Conservation (phyloP, 2,888 invertebrate genomes). For the Apeira syringaria region DNA sequence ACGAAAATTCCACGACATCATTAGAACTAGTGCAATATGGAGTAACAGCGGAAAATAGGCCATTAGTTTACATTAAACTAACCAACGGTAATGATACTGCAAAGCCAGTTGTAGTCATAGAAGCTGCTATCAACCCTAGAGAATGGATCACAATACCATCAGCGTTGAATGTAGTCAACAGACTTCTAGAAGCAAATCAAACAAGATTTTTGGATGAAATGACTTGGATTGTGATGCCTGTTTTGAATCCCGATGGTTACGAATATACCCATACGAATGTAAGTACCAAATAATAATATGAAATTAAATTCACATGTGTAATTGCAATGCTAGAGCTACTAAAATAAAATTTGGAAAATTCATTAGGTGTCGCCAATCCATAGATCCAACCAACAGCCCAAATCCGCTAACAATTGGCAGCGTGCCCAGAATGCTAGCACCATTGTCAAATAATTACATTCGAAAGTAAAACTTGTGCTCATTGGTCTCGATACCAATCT, state of each 20-base stretch:
- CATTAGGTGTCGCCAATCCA: too few relatives aligned
- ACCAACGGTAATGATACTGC: constrained; percentile 43
- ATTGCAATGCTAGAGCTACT: too few relatives aligned
- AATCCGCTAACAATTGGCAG: too few relatives aligned
- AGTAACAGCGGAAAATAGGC: constrained; percentile 49
- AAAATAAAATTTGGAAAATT: too few relatives aligned
- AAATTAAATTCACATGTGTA: too few relatives aligned
- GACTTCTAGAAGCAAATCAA: constrained; percentile 77
- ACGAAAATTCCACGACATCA: constrained; percentile 37
- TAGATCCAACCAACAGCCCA: too few relatives aligned
- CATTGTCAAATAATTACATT: too few relatives aligned
- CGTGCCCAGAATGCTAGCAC: too few relatives aligned
- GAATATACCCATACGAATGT: constrained; percentile 84
- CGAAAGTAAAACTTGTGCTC: too few relatives aligned
- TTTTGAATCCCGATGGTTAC: constrained; percentile 89
- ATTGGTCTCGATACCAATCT: too few relatives aligned
- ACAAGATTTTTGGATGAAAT: constrained; percentile 72
- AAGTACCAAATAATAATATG: constrained; percentile 51
- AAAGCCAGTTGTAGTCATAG: constrained; percentile 82
- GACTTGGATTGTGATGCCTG: constrained; percentile 88
- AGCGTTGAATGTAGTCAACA: constrained; percentile 85
- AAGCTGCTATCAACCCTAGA: constrained; percentile 85
- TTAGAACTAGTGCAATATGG: constrained; percentile 51
- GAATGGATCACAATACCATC: constrained; percentile 89
- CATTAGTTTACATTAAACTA: constrained; percentile 76